Evolutionary conservation across 2,797 vertebrate species (phyloP).

Genomic region (Syngnathus acus): DNA sequence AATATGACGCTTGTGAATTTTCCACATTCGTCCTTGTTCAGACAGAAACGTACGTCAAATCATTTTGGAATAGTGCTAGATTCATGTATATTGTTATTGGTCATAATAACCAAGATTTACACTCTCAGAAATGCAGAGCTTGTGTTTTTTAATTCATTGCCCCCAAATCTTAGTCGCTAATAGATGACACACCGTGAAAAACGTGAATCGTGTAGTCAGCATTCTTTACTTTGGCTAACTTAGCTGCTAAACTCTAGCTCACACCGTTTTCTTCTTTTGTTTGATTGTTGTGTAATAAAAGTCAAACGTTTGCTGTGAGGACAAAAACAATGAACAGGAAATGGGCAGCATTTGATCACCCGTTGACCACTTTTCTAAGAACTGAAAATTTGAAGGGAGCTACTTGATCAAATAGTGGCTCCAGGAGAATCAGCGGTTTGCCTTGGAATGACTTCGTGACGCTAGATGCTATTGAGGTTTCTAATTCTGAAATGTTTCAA

Average conservation of each 20-base stretch:
- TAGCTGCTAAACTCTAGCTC: background rate
- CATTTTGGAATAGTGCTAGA: no score
- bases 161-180: no score
- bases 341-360: background rate
- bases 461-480: conserved; percentile 34
- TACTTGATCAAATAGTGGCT: conserved; percentile 30
- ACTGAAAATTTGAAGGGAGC: conserved; percentile 5
- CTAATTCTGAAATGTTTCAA: conserved; percentile 48
- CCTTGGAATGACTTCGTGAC: conserved; percentile 50
- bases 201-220: no score
- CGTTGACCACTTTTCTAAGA: conserved; percentile 10
- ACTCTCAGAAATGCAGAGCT: no score
- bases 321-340: background rate
- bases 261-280: background rate
- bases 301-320: background rate
- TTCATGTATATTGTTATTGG: no score
- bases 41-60: no score
- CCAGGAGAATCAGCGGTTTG: conserved; percentile 38
- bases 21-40: background rate
- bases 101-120: no score
- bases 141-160: no score
- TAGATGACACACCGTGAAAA: no score
- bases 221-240: background rate
- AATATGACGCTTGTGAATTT: background rate
- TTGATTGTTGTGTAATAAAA: background rate